Evolutionary conservation across 2,113 vertebrate genomes (phyloP).

Genomic region (Eira barbara): DNA sequence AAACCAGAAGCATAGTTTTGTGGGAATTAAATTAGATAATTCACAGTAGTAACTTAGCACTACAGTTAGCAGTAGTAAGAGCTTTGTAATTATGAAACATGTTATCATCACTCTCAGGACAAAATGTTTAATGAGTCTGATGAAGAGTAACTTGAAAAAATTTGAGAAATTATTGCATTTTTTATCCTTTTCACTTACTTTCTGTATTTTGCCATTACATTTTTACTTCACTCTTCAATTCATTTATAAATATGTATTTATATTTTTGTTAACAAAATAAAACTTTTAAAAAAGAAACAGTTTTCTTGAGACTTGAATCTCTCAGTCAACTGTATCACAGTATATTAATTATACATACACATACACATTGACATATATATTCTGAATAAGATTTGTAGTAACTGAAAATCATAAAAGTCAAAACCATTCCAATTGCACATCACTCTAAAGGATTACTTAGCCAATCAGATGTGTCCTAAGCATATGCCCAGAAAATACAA

Average conservation of each 20-base stretch:
- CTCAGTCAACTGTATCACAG: background rate
- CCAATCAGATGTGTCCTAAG: background rate
- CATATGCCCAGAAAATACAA: background rate
- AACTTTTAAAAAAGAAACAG: background rate
- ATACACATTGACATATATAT: background rate
- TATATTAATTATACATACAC: background rate
- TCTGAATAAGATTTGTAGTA: background rate
- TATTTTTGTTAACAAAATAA: background rate
- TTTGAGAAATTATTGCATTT: background rate
- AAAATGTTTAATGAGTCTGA: background rate
- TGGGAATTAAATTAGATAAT: background rate
- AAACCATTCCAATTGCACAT: background rate
- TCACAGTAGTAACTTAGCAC: background rate
- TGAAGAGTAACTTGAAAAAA: background rate
- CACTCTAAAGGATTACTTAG: background rate
- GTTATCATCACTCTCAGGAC: background rate
- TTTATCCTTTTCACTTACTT: background rate
- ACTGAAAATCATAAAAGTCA: background rate
- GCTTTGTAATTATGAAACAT: background rate
- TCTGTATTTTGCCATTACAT: background rate
- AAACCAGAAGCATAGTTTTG: background rate
- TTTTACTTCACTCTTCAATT: background rate
- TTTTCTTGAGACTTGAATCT: background rate
- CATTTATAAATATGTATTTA: background rate
- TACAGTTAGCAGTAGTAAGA: background rate